A percentile compares a stretch with the other conserved stretches of the same genome.
phyloP scores from a whole-genome alignment of 2,113 vertebrate species.

The Gobius niger region DNA sequence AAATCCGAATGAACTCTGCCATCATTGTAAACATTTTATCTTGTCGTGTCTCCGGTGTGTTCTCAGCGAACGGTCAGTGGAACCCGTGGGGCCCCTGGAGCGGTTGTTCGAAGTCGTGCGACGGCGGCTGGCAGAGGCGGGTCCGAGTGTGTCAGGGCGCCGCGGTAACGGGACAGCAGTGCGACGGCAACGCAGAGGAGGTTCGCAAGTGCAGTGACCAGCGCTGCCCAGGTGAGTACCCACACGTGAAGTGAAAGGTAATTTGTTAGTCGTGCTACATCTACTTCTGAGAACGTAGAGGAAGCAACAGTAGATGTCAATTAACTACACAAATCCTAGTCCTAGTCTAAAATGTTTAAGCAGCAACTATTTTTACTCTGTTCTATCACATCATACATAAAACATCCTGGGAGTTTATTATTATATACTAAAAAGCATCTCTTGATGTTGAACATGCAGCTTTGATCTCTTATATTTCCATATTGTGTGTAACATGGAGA shows the following conservation, averaged over 20 bases:
- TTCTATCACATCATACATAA: background rate
- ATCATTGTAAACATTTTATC: background rate
- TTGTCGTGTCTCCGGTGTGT: conserved; percentile 29
- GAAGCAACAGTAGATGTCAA: too few relatives aligned
- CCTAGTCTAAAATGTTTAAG: too few relatives aligned
- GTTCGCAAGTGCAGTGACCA: conserved; percentile 94
- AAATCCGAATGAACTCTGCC: background rate
- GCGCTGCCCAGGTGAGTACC: conserved; percentile 89
- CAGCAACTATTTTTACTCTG: background rate
- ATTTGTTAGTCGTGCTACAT: background rate
- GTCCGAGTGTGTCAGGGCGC: conserved; percentile 90
- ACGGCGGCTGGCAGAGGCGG: conserved; percentile 93
- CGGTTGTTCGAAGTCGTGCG: conserved; percentile 95
- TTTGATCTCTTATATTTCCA: conserved; percentile 47
- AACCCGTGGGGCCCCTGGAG: conserved; percentile 98
- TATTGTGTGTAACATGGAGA: conserved; percentile 32
- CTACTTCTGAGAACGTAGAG: background rate
- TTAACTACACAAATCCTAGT: too few relatives aligned
- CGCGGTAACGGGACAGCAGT: conserved; percentile 87
- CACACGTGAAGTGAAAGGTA: background rate
- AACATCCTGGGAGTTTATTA: background rate
- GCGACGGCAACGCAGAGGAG: conserved; percentile 91
- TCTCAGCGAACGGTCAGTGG: conserved; percentile 96
- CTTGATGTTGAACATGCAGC: conserved; percentile 6
- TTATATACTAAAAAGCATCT: background rate